Conservation (phyloP, 1,140 invertebrate genomes). For the Araneus ventricosus region DNA sequence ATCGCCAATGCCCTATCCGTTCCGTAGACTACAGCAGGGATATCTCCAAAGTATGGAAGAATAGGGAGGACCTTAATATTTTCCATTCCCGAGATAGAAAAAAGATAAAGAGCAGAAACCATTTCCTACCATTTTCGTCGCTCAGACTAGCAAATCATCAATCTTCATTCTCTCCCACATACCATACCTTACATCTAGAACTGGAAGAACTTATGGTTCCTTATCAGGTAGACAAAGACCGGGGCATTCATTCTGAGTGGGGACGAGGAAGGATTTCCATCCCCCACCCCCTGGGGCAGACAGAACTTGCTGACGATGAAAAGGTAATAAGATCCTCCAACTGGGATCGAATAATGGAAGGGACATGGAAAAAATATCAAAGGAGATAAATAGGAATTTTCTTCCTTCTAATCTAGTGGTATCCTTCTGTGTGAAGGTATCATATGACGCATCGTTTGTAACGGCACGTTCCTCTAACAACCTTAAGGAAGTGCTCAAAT, state of each 20-base stretch:
- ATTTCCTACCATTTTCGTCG: slow-evolving; percentile 16
- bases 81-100: slow-evolving; percentile 4
- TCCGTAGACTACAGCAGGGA: background rate
- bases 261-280: background rate
- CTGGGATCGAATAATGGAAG: background rate
- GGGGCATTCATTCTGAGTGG: background rate
- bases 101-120: background rate
- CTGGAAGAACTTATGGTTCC: background rate
- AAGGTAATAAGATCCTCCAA: background rate
- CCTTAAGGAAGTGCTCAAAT: no score
- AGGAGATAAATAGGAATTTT: background rate
- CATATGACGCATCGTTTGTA: background rate
- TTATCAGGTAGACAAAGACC: slow-evolving; percentile 5
- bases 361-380: background rate
- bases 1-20: background rate
- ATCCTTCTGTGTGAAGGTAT: background rate
- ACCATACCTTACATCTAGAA: background rate
- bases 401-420: background rate
- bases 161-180: background rate
- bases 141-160: slow-evolving; percentile 2
- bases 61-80: background rate
- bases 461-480: background rate
- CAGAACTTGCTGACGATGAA: background rate
- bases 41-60: background rate
- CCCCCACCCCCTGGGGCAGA: background rate